Conservation (phyloP, 2,888 invertebrate genomes). For the Prenolepis imparis region DNA sequence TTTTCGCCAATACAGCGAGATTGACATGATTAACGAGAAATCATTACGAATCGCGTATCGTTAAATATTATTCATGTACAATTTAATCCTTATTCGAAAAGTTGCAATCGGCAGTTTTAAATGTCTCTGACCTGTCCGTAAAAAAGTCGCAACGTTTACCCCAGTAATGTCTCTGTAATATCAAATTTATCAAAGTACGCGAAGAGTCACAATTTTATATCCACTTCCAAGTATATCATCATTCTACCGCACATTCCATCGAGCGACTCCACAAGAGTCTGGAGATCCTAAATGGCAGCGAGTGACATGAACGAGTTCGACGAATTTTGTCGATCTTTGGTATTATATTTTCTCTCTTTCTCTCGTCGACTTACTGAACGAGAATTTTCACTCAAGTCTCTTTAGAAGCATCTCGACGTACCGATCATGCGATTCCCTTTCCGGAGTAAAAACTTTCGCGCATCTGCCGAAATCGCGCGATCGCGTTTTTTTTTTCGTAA, state of each 20-base stretch:
- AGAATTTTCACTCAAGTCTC: not conserved
- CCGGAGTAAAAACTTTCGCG: not conserved
- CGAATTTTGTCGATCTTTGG: slow-evolving; percentile 32
- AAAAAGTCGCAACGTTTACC: slow-evolving; percentile 33
- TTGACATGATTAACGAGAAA: slow-evolving; percentile 16
- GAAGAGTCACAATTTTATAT: slow-evolving; percentile 7
- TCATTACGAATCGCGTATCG: not conserved
- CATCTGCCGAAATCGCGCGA: not conserved
- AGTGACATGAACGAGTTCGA: slow-evolving; percentile 26
- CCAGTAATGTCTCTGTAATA: slow-evolving; percentile 10
- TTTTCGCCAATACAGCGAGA: slow-evolving; percentile 2
- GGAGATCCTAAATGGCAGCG: slow-evolving; percentile 46
- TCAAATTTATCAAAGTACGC: slow-evolving; percentile 52
- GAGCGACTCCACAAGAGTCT: slow-evolving; percentile 6
- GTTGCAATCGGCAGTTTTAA: slow-evolving; percentile 15
- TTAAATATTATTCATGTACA: not conserved
- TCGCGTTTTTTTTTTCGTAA: not conserved
- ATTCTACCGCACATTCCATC: not conserved
- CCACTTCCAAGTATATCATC: not conserved
- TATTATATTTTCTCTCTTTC: not conserved
- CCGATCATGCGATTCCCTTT: not conserved
- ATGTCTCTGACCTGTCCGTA: slow-evolving; percentile 31
- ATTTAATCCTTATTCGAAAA: not conserved
- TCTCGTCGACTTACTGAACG: not conserved
- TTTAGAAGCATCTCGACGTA: not conserved